phyloP scores from a whole-genome alignment of 2,888 invertebrate species.

The Parascotia fuliginaria region DNA sequence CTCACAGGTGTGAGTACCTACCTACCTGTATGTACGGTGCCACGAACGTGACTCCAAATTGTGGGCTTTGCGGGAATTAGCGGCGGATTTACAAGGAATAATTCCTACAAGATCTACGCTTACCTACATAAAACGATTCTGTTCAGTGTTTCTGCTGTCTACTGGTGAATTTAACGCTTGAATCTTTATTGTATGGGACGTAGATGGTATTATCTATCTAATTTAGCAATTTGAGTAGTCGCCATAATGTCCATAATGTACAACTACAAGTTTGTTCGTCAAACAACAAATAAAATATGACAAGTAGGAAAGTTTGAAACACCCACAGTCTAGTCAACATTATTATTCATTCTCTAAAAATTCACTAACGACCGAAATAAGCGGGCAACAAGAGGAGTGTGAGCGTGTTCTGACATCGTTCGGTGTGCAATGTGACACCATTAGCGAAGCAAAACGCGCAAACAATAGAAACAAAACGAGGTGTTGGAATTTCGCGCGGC shows the following conservation, averaged over 20 bases:
- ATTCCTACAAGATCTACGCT: slow-evolving; percentile 50
- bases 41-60: slow-evolving; percentile 68
- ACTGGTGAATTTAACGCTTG: not conserved
- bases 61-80: slow-evolving; percentile 75
- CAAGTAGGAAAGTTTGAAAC: slow-evolving; percentile 21
- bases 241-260: not conserved
- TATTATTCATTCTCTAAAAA: slow-evolving; percentile 51
- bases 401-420: slow-evolving; percentile 65
- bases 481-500: slow-evolving; percentile 71
- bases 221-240: not conserved
- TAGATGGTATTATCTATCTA: not conserved
- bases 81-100: slow-evolving; percentile 72
- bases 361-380: slow-evolving; percentile 64
- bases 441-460: slow-evolving; percentile 65
- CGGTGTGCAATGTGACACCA: slow-evolving; percentile 81
- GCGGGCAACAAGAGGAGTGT: slow-evolving; percentile 56
- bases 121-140: slow-evolving; percentile 22
- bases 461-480: slow-evolving; percentile 72
- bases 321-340: slow-evolving; percentile 30
- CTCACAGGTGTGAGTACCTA: slow-evolving; percentile 63
- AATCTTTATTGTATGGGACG: not conserved
- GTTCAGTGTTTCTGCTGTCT: slow-evolving; percentile 14
- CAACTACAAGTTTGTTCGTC: not conserved
- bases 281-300: slow-evolving; percentile 10
- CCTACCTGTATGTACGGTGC: slow-evolving; percentile 44